Conservation (phyloP, 2,113 vertebrate genomes). For the Suncus etruscus region DNA sequence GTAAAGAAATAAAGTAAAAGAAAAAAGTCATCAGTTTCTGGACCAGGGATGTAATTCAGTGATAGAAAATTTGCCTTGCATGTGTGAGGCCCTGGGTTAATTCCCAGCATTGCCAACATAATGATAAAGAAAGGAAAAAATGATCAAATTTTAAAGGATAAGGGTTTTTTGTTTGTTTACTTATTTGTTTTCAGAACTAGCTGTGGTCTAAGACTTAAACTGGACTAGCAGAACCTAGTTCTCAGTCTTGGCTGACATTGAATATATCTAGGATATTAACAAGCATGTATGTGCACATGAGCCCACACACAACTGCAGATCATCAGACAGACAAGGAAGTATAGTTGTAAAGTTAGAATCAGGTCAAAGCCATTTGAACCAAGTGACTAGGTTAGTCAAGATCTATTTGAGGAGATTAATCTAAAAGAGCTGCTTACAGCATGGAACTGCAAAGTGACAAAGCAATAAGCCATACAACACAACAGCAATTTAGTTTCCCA, state of each 20-base stretch:
- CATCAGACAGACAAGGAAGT: slow-evolving; percentile 16
- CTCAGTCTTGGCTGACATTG: slow-evolving; percentile 16
- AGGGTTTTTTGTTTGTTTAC: background rate
- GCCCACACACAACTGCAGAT: background rate
- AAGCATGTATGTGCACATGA: background rate
- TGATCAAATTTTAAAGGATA: slow-evolving; percentile 24
- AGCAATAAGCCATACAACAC: slow-evolving; percentile 1
- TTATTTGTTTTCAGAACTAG: background rate
- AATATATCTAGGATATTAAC: background rate
- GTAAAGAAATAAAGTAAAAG: too few relatives aligned
- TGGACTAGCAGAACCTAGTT: background rate
- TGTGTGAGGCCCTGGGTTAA: too few relatives aligned
- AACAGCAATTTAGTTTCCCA: background rate
- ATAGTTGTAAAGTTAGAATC: slow-evolving; percentile 35
- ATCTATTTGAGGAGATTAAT: slow-evolving; percentile 24
- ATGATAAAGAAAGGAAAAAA: background rate
- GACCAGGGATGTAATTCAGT: too few relatives aligned
- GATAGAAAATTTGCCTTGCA: too few relatives aligned
- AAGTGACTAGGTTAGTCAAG: slow-evolving; percentile 36
- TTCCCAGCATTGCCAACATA: too few relatives aligned
- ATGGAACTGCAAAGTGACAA: background rate
- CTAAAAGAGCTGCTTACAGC: slow-evolving; percentile 36
- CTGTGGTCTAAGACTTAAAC: background rate
- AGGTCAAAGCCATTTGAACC: slow-evolving; percentile 30
- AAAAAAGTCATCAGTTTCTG: too few relatives aligned